These are phyloP conservation scores for Microtus ochrogaster DNA, from an alignment of 2,113 vertebrate genomes.

Conservation along the genomic window DNA sequence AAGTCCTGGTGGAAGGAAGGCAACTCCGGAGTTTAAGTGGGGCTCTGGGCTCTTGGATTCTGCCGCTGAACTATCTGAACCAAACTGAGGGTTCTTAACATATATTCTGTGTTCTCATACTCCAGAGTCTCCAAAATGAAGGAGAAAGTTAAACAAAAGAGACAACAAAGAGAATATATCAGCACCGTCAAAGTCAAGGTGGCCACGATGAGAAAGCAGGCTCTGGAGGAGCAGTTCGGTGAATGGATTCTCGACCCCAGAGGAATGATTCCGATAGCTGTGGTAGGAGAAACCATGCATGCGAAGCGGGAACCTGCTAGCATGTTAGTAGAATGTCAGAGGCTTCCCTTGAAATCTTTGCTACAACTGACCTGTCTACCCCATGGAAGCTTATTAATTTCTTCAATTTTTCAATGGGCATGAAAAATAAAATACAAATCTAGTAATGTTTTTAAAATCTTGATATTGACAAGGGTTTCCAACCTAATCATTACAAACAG, in stretches of 20 bases:
- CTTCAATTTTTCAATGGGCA: background rate
- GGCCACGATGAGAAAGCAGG: slow-evolving; percentile 74
- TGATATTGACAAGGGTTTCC: background rate
- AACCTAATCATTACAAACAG: slow-evolving; percentile 11
- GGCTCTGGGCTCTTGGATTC: slow-evolving; percentile 52
- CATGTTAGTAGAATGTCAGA: background rate
- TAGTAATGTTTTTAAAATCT: background rate
- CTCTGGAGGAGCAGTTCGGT: slow-evolving; percentile 80
- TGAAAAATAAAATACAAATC: background rate
- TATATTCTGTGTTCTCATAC: slow-evolving; percentile 65
- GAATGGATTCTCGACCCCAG: slow-evolving; percentile 82
- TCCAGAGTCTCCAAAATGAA: slow-evolving; percentile 85
- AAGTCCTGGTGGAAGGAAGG: background rate
- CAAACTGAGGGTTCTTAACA: slow-evolving; percentile 16
- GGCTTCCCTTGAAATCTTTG: background rate
- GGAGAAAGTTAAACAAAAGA: slow-evolving; percentile 72
- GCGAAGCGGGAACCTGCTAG: background rate
- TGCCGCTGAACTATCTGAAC: slow-evolving; percentile 30
- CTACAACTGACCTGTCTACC: background rate
- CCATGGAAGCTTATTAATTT: background rate
- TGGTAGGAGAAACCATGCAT: slow-evolving; percentile 82
- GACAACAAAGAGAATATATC: slow-evolving; percentile 76
- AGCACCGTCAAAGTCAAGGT: slow-evolving; percentile 73
- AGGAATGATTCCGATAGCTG: slow-evolving; percentile 75
- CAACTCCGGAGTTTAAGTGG: background rate